These are phyloP conservation scores for Zonitis immaculata DNA, from an alignment of 2,888 invertebrate species.

Conservation along the genomic window DNA sequence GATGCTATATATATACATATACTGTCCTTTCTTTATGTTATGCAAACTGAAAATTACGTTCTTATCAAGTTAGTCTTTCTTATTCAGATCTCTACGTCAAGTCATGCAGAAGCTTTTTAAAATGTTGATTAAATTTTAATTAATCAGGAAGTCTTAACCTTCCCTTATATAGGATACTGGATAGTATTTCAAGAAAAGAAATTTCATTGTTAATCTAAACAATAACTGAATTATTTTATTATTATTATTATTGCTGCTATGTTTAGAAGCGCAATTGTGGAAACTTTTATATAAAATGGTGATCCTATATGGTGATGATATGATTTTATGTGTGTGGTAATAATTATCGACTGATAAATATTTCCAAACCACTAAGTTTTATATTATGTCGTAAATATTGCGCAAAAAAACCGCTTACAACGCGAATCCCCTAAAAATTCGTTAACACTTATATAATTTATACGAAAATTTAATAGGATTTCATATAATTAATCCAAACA, in stretches of 20 bases:
- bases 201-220: no score
- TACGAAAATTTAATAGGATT: not conserved
- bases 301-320: not conserved
- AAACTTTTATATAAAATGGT: no score
- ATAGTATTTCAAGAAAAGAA: not conserved
- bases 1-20: no score
- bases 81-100: constrained; percentile 15
- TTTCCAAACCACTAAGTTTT: not conserved
- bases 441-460: not conserved
- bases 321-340: not conserved
- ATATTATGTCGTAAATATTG: not conserved
- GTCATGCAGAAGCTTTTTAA: constrained; percentile 17
- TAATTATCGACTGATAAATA: not conserved
- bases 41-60: constrained; percentile 43
- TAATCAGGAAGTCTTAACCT: constrained; percentile 4
- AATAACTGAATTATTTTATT: no score
- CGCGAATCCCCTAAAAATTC: not conserved
- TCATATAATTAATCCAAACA: not conserved
- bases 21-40: constrained; percentile 38
- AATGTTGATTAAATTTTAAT: constrained; percentile 20
- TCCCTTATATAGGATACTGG: no score
- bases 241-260: no score
- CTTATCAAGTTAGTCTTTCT: constrained; percentile 41
- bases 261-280: no score
- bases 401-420: not conserved